Conservation (phyloP, 2,113 vertebrate genomes). For the Antennarius striatus region DNA sequence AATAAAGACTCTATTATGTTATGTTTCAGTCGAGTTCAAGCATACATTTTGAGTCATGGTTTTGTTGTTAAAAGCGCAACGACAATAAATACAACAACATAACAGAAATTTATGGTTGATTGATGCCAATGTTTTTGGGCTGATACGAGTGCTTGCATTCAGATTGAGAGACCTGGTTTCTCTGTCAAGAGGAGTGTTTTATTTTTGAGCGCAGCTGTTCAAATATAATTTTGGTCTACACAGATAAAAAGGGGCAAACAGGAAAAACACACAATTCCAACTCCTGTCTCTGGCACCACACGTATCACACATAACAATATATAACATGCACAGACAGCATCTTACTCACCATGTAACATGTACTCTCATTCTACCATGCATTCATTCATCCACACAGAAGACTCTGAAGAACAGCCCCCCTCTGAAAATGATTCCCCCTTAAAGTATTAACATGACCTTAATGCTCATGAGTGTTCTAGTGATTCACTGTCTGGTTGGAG, state of each 20-base stretch:
- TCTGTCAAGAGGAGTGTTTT: constrained; percentile 50
- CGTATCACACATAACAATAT: constrained; percentile 12
- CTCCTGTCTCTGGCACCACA: constrained; percentile 9
- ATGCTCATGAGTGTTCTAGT: constrained; percentile 56
- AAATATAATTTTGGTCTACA: constrained; percentile 72
- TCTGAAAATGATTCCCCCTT: constrained; percentile 54
- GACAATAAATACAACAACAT: background rate
- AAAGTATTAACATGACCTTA: constrained; percentile 33
- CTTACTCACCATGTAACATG: constrained; percentile 31
- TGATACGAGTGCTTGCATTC: constrained; percentile 27
- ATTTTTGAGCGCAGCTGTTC: constrained; percentile 76
- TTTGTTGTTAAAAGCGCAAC: background rate
- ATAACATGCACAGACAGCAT: constrained; percentile 14
- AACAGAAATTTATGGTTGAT: background rate
- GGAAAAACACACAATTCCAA: constrained; percentile 56
- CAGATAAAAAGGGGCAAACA: constrained; percentile 42
- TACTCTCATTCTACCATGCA: constrained; percentile 9
- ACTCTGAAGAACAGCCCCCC: constrained; percentile 55
- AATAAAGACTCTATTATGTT: too few relatives aligned
- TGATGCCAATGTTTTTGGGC: constrained; percentile 24
- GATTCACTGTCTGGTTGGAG: constrained; percentile 57
- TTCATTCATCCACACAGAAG: constrained; percentile 42
- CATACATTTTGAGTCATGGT: background rate
- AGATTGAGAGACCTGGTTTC: constrained; percentile 29
- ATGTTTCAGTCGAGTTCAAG: background rate